Evolutionary conservation across 2,888 invertebrate species (phyloP).

Genomic region (Pecten maximus): DNA sequence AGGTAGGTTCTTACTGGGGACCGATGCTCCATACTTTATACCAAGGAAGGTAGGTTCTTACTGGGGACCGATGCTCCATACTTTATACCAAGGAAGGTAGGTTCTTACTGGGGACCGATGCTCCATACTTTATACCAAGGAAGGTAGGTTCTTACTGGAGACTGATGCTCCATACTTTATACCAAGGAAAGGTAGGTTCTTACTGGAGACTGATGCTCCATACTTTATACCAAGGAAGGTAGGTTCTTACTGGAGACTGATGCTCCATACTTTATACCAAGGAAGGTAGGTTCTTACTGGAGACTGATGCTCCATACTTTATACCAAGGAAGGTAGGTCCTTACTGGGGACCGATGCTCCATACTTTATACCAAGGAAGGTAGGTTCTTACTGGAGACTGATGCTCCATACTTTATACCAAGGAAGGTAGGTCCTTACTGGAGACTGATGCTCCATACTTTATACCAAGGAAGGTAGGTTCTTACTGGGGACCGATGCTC

Average conservation of each 20-base stretch:
- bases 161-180: constrained; percentile 84
- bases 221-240: constrained; percentile 83
- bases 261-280: constrained; percentile 84
- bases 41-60: constrained; percentile 76
- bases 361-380: constrained; percentile 82
- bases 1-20: constrained; percentile 82
- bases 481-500: constrained; percentile 84
- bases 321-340: constrained; percentile 78
- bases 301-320: constrained; percentile 84
- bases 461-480: constrained; percentile 78
- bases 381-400: constrained; percentile 83
- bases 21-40: constrained; percentile 84
- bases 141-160: constrained; percentile 81
- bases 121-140: constrained; percentile 83
- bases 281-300: constrained; percentile 81
- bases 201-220: constrained; percentile 84
- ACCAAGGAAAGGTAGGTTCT: constrained; percentile 77
- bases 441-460: constrained; percentile 85
- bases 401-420: constrained; percentile 84
- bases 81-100: constrained; percentile 81
- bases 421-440: constrained; percentile 78
- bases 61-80: constrained; percentile 84
- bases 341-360: constrained; percentile 84
- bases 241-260: constrained; percentile 83
- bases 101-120: constrained; percentile 83